Evolutionary conservation across 1,140 invertebrate genomes (phyloP).

Genomic region (Drosophila pandora): DNA sequence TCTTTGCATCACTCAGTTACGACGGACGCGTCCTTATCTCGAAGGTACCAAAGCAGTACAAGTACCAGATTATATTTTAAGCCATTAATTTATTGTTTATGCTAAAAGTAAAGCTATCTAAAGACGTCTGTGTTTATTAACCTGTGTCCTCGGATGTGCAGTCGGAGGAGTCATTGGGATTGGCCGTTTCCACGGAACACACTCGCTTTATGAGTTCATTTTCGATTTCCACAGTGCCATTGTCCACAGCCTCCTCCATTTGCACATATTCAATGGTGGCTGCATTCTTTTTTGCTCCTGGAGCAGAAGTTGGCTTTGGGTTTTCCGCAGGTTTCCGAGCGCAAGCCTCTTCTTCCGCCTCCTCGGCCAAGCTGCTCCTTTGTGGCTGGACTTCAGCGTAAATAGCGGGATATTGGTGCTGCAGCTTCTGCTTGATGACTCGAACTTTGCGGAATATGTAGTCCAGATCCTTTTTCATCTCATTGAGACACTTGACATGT

Average conservation of each 20-base stretch:
- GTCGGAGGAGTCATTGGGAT: slow-evolving; percentile 83
- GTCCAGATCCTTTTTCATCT: slow-evolving; percentile 89
- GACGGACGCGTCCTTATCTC: slow-evolving; percentile 97
- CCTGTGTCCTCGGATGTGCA: slow-evolving; percentile 82
- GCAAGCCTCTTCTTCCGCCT: slow-evolving; percentile 85
- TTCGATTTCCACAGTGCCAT: slow-evolving; percentile 74
- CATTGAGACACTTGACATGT: slow-evolving; percentile 91
- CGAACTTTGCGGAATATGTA: slow-evolving; percentile 89
- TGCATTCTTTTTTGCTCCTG: slow-evolving; percentile 44
- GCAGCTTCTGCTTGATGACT: slow-evolving; percentile 92
- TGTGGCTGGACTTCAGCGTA: slow-evolving; percentile 87
- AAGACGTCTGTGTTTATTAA: not conserved
- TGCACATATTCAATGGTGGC: slow-evolving; percentile 82
- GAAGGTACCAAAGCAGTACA: slow-evolving; percentile 95
- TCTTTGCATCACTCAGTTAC: slow-evolving; percentile 98
- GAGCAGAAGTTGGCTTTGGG: not conserved
- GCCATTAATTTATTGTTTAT: slow-evolving; percentile 17
- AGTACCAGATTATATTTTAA: slow-evolving; percentile 93
- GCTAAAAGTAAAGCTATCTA: slow-evolving; percentile 11
- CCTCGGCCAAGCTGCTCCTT: slow-evolving; percentile 86
- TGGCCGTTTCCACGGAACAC: slow-evolving; percentile 78
- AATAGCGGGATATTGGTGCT: slow-evolving; percentile 93
- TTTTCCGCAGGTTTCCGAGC: slow-evolving; percentile 15
- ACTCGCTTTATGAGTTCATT: slow-evolving; percentile 80
- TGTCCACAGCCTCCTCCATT: slow-evolving; percentile 82